Conservation (phyloP, 2,888 invertebrate genomes). For the Plemyria rubiginata region DNA sequence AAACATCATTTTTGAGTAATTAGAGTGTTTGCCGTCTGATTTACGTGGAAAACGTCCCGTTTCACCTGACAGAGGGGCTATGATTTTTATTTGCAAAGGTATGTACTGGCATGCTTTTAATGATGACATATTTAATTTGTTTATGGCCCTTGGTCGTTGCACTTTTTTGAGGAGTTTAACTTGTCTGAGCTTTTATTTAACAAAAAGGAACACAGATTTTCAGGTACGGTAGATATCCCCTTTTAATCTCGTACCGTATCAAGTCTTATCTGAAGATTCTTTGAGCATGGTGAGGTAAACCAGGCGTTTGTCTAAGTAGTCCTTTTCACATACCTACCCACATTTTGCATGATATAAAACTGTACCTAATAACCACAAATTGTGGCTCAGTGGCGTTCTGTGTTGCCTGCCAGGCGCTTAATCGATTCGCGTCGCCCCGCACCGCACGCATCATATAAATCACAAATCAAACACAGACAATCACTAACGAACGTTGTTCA, state of each 20-base stretch:
- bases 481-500: slow-evolving; percentile 78
- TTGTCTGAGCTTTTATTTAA: no score
- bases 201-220: no score
- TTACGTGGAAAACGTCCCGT: slow-evolving; percentile 59
- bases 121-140: not conserved
- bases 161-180: no score
- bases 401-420: slow-evolving; percentile 19
- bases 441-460: slow-evolving; percentile 69
- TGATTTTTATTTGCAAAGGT: slow-evolving; percentile 54
- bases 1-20: slow-evolving; percentile 74
- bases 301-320: no score
- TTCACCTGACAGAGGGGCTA: slow-evolving; percentile 22
- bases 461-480: slow-evolving; percentile 74
- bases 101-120: not conserved
- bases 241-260: no score
- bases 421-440: slow-evolving; percentile 66
- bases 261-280: no score
- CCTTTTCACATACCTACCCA: no score
- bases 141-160: no score
- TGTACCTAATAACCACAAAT: no score
- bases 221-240: no score
- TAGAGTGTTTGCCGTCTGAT: slow-evolving; percentile 69
- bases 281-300: no score
- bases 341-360: no score
- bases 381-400: not conserved